These are phyloP conservation scores for Aphodius granarius DNA, from an alignment of 2,888 invertebrate species.

Conservation along the genomic window DNA sequence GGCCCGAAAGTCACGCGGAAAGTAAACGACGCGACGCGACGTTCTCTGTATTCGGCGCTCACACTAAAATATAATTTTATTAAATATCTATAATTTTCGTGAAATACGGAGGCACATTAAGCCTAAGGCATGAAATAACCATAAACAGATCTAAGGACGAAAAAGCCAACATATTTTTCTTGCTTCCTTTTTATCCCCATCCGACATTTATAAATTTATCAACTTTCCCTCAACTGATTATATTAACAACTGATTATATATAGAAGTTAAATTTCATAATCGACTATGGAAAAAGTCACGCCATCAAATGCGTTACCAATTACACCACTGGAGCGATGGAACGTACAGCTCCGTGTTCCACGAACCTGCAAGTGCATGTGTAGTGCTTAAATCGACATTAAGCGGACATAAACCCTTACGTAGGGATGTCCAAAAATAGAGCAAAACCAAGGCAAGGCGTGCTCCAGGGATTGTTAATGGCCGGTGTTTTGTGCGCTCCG, in stretches of 20 bases:
- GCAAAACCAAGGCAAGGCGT: not conserved
- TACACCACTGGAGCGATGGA: too few relatives aligned
- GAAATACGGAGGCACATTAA: not conserved
- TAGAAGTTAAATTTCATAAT: too few relatives aligned
- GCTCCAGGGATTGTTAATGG: constrained; percentile 5
- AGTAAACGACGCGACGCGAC: not conserved
- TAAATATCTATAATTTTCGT: not conserved
- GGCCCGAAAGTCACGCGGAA: not conserved
- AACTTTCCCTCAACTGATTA: too few relatives aligned
- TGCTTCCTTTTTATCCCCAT: not conserved
- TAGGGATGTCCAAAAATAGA: not conserved
- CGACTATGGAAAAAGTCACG: too few relatives aligned
- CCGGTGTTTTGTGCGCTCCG: constrained; percentile 8
- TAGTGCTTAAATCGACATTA: not conserved
- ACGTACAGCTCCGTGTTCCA: too few relatives aligned
- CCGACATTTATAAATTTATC: too few relatives aligned
- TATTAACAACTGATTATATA: too few relatives aligned
- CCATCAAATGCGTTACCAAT: too few relatives aligned
- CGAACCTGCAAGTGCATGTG: not conserved
- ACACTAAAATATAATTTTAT: too few relatives aligned
- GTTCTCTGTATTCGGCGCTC: too few relatives aligned
- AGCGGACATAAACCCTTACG: not conserved
- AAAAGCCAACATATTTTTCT: not conserved
- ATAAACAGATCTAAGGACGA: not conserved
- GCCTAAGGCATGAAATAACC: not conserved